Percentiles rank a stretch among this genome's conserved stretches.
phyloP scores from a whole-genome alignment of 2,113 vertebrate genomes.

The Diphyllodes magnificus region DNA sequence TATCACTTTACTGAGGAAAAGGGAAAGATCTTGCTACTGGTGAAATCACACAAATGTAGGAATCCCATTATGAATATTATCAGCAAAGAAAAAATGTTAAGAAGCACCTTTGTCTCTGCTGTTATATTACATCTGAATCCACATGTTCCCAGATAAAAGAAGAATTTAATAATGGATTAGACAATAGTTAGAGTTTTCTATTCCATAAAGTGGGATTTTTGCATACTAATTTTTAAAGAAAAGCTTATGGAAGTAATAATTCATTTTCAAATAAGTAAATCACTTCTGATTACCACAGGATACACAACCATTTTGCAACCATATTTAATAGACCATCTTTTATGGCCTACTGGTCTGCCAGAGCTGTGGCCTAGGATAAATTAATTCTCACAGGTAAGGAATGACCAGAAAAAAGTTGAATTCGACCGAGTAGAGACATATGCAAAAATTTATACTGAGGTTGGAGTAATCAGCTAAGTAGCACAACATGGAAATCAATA shows the following conservation, averaged over 20 bases:
- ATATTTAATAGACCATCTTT: background rate
- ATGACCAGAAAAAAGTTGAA: background rate
- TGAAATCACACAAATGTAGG: background rate
- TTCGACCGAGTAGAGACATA: background rate
- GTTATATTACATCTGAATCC: background rate
- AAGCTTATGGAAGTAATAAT: background rate
- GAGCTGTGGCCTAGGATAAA: background rate
- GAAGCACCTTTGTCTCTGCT: background rate
- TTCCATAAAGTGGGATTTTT: background rate
- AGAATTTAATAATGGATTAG: background rate
- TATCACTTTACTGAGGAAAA: background rate
- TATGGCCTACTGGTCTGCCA: background rate
- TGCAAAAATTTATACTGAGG: background rate
- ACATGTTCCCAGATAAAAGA: background rate
- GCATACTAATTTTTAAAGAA: background rate
- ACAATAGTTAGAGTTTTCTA: background rate
- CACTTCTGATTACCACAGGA: background rate
- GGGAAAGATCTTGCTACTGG: background rate
- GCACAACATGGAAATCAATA: background rate
- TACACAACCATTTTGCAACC: background rate
- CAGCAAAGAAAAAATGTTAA: background rate
- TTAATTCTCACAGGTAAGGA: background rate
- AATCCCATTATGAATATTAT: background rate
- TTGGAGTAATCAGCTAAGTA: background rate
- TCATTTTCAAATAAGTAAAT: background rate